phyloP scores from a whole-genome alignment of 2,113 vertebrate species.

The Gracilinanus agilis region DNA sequence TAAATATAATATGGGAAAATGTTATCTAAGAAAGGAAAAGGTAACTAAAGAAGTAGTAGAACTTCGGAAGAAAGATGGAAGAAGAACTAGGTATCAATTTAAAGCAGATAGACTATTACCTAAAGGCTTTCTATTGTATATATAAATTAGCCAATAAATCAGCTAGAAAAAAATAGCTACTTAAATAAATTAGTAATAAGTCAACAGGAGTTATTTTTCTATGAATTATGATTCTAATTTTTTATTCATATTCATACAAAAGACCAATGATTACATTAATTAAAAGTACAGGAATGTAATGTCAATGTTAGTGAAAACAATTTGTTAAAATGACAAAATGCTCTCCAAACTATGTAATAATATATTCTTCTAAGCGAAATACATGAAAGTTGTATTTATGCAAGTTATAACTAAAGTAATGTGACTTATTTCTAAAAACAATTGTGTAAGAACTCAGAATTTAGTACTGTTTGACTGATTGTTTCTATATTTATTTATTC shows the following conservation, averaged over 20 bases:
- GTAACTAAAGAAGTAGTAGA: background rate
- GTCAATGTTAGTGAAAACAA: background rate
- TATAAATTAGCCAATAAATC: background rate
- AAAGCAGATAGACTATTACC: background rate
- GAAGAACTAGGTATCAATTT: background rate
- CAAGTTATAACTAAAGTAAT: background rate
- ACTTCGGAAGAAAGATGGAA: background rate
- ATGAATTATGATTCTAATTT: background rate
- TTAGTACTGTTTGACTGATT: background rate
- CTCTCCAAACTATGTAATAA: background rate
- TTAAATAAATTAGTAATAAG: background rate
- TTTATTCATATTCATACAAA: background rate
- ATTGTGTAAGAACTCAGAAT: background rate
- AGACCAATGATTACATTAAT: background rate
- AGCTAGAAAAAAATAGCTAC: background rate
- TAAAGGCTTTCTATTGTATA: background rate
- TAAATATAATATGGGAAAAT: background rate
- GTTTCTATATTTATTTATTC: background rate
- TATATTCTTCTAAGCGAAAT: background rate
- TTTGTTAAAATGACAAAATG: background rate
- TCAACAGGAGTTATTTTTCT: background rate
- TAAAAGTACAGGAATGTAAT: background rate
- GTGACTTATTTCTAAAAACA: background rate
- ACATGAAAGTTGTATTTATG: background rate
- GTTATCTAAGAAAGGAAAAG: background rate